phyloP scores from a whole-genome alignment of 2,797 vertebrate species.

The Simalia tracyae region DNA sequence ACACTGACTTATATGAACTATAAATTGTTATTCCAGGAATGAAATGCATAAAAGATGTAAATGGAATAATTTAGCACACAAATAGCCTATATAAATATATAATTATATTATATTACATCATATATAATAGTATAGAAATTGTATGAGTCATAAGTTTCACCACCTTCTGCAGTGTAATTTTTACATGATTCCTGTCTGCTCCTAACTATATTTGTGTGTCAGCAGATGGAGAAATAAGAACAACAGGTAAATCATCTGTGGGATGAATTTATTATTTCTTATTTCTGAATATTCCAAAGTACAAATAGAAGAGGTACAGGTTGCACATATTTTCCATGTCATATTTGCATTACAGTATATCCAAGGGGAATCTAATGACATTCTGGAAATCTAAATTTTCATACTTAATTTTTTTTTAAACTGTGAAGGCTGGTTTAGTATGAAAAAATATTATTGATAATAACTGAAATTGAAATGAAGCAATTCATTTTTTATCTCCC shows the following conservation, averaged over 20 bases:
- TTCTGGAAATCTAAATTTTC: not conserved
- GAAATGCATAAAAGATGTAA: conserved; percentile 59
- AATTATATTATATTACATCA: not conserved
- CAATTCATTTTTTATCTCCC: not conserved
- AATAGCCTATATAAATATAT: conserved; percentile 46
- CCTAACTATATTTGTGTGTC: conserved; percentile 56
- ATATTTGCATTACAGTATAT: not conserved
- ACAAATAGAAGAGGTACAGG: not conserved
- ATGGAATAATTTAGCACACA: conserved; percentile 59
- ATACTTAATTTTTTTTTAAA: not conserved
- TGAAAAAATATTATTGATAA: not conserved
- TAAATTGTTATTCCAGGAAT: conserved; percentile 53
- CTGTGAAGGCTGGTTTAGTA: not conserved
- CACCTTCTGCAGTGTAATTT: conserved; percentile 53
- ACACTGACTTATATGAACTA: conserved; percentile 34
- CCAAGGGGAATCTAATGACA: not conserved
- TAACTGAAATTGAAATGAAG: not conserved
- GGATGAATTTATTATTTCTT: not conserved
- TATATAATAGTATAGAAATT: conserved; percentile 58
- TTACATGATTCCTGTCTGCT: conserved; percentile 69
- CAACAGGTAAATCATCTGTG: not conserved
- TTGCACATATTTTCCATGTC: not conserved
- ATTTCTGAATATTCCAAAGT: not conserved
- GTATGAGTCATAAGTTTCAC: conserved; percentile 69
- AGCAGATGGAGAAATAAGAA: conserved; percentile 48